These are phyloP conservation scores for Catharus bicknelli DNA, from an alignment of 2,113 vertebrate genomes.

Conservation along the genomic window DNA sequence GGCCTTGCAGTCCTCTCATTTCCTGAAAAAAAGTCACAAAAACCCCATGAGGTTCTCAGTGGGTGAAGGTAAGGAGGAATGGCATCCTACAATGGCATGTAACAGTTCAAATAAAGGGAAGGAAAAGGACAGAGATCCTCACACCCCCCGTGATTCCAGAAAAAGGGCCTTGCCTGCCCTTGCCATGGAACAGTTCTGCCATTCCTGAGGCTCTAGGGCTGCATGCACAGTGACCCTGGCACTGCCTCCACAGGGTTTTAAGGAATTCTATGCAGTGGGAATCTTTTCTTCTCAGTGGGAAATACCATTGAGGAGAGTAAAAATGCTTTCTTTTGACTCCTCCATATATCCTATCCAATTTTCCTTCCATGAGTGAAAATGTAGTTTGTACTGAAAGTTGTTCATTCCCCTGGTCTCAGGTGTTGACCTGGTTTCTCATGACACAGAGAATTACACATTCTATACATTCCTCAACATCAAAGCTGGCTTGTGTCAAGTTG, in stretches of 20 bases:
- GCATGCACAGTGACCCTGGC: too few species aligned
- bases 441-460: too few species aligned
- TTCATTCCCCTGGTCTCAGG: background rate
- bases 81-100: too few species aligned
- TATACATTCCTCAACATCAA: background rate
- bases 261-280: background rate
- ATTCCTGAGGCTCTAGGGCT: background rate
- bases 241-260: background rate
- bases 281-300: background rate
- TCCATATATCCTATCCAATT: background rate
- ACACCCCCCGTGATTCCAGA: background rate
- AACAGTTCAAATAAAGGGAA: background rate
- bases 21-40: constrained; percentile 39
- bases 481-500: background rate
- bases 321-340: background rate
- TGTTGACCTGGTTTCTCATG: background rate
- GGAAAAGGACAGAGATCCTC: background rate
- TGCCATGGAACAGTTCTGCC: background rate
- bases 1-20: constrained; percentile 55
- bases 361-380: background rate
- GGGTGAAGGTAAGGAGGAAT: background rate
- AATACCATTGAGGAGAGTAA: background rate
- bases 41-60: background rate
- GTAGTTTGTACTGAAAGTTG: background rate
- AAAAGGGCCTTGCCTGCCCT: background rate